Evolutionary conservation across 2,888 invertebrate genomes (phyloP).

Genomic region (Salpingus planirostris): DNA sequence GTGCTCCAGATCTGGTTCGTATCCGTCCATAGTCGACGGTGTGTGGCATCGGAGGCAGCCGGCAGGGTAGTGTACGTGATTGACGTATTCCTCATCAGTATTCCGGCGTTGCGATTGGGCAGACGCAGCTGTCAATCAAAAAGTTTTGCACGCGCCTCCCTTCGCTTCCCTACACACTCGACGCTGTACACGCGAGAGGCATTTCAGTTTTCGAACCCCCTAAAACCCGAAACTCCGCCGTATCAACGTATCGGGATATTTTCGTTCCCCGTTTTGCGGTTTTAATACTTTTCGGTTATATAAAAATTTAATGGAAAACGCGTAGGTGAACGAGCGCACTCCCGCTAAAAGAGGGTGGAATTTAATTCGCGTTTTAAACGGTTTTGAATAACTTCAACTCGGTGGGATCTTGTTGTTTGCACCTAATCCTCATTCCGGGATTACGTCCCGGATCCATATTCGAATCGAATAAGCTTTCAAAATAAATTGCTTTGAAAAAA

Average conservation of each 20-base stretch:
- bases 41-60: no score
- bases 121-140: conserved; percentile 75
- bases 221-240: conserved; percentile 32
- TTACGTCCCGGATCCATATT: no score
- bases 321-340: conserved; percentile 19
- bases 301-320: conserved; percentile 41
- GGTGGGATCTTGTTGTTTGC: conserved; percentile 8
- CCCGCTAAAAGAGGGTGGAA: conserved; percentile 31
- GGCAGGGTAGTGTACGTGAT: conserved; percentile 44
- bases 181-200: not conserved
- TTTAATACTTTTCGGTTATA: conserved; percentile 36
- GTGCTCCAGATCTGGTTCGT: not conserved
- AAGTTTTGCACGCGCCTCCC: conserved; percentile 44
- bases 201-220: conserved; percentile 23
- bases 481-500: no score
- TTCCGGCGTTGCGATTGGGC: conserved; percentile 68
- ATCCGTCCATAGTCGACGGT: no score
- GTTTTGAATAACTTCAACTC: conserved; percentile 33
- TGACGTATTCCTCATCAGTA: conserved; percentile 71
- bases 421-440: conserved; percentile 11
- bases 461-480: no score
- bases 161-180: conserved; percentile 6
- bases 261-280: conserved; percentile 37
- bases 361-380: conserved; percentile 42
- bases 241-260: conserved; percentile 44